These are phyloP conservation scores for Stictocephala bisonia DNA, from an alignment of 2,888 invertebrate species.

Conservation along the genomic window DNA sequence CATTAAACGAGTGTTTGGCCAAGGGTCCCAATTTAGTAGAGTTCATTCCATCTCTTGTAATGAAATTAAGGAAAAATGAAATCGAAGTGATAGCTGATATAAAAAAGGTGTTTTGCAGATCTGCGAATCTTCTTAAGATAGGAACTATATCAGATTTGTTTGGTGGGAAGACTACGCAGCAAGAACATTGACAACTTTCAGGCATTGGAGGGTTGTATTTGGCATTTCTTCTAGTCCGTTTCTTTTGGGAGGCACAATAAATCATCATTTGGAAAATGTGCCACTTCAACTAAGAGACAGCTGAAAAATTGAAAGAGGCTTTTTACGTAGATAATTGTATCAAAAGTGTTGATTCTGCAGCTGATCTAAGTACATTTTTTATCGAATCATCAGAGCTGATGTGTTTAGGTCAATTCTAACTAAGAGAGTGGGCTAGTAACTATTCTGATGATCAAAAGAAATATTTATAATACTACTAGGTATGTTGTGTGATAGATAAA, in stretches of 20 bases:
- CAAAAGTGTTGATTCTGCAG: slow-evolving; percentile 32
- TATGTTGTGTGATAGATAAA: slow-evolving; percentile 47
- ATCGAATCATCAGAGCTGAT: slow-evolving; percentile 12
- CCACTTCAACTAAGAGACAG: slow-evolving; percentile 12
- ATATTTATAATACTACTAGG: not conserved
- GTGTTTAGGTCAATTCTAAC: slow-evolving; percentile 41
- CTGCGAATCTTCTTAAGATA: slow-evolving; percentile 1
- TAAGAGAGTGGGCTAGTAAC: slow-evolving; percentile 43
- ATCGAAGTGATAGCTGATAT: not conserved
- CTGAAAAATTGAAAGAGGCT: slow-evolving; percentile 10
- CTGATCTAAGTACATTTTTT: slow-evolving; percentile 31
- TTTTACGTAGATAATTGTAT: slow-evolving; percentile 49
- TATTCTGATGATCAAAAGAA: slow-evolving; percentile 3
- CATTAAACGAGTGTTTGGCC: not conserved
- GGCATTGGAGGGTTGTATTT: slow-evolving; percentile 42
- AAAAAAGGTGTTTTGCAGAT: slow-evolving; percentile 44
- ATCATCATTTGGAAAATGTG: slow-evolving; percentile 42
- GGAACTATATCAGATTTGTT: slow-evolving; percentile 33
- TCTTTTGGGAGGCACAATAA: slow-evolving; percentile 49
- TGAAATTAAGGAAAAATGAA: not conserved
- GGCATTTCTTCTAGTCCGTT: slow-evolving; percentile 47
- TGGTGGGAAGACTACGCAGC: slow-evolving; percentile 14
- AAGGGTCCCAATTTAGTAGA: slow-evolving; percentile 12
- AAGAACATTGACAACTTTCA: slow-evolving; percentile 32
- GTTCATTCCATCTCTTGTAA: not conserved